A percentile compares a stretch with the other conserved stretches of the same genome.
These are phyloP conservation scores for Myotis davidii DNA, from an alignment of 2,113 vertebrate genomes.

Conservation along the genomic window DNA sequence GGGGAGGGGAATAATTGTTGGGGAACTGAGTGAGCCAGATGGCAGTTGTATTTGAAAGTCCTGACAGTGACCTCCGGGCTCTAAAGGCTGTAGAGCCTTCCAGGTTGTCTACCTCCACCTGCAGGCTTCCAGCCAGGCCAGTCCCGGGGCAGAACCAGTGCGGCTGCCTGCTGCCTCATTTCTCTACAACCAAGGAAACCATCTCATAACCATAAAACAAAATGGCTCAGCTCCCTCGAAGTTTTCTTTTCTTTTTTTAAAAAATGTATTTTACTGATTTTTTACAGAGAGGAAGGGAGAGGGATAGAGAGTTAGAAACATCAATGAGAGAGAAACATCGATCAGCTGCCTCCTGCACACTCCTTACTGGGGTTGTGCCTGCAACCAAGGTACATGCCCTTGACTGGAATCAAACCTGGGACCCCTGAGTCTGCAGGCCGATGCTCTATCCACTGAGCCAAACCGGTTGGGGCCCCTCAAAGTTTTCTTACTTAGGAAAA, in stretches of 20 bases:
- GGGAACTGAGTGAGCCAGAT: conserved; percentile 65
- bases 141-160: not conserved
- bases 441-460: too few species aligned
- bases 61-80: conserved; percentile 44
- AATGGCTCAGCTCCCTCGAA: not conserved
- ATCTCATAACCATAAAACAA: conserved; percentile 20
- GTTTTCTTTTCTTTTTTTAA: not conserved
- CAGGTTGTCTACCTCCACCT: not conserved
- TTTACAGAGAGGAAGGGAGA: too few species aligned
- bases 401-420: too few species aligned
- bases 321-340: too few species aligned
- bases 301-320: too few species aligned
- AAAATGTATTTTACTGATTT: too few species aligned
- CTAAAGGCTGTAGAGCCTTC: not conserved
- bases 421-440: too few species aligned
- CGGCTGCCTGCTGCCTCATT: conserved; percentile 40
- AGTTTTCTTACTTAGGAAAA: conserved; percentile 42
- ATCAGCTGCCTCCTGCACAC: too few species aligned
- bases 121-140: not conserved
- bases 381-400: too few species aligned
- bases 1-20: conserved; percentile 57
- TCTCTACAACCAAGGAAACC: not conserved
- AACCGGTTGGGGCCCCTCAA: too few species aligned
- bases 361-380: too few species aligned
- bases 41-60: conserved; percentile 63